Evolutionary conservation across 2,113 vertebrate genomes (phyloP), one percentile per base, ranked within the genome.

Genomic region (Gyps fulvus): DNA sequence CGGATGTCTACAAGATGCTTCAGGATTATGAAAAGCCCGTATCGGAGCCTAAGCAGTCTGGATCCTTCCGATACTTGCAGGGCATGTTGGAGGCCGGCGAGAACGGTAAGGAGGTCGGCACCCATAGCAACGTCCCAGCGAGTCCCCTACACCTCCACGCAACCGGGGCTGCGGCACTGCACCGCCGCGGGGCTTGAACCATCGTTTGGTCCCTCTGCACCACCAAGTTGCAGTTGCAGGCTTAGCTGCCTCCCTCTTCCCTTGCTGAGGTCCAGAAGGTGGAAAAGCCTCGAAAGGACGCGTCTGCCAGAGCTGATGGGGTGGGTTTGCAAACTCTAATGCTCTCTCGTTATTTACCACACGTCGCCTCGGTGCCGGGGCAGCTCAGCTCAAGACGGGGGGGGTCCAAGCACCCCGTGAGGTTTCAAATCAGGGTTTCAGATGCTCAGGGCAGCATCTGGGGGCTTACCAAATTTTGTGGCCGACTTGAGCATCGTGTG

Each of bases 1-100:
- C 99, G 0, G 99, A 99, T 25, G 99, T 99, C 91, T 99, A 99
- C 98, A 99, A 98, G 98, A 99, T 99, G 99, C 99, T 99, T n/a
- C 99, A 99, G 97, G 99, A 99, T 70, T 98, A 98, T 11, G 98
- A 98, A 19, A 98, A 97, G 52, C 98, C 99, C 0, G n/a, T 97
- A 40, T 98, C 98, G 1, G 98, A 99, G 89, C 99, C 99, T 17
- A 99, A 99, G 96, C 99, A 99, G 97, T 99, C 99, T 0, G 99
- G 99, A 42, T 99, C 99, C 70, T 99, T 99, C 98, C 98, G 99
- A 58, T 99, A 99, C 95, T 96, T 99, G 36, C 99, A 99, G 97
- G 99, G 99, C 93, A 99, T 99, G 97, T 97, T 99, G 74, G 99
- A 99, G 93, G 99, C 99, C 5, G 99, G 99, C 9, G 99, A 99